Base-by-base conservation (phyloP, 2,797 vertebrate species). In the Sebastes itinus region DNA sequence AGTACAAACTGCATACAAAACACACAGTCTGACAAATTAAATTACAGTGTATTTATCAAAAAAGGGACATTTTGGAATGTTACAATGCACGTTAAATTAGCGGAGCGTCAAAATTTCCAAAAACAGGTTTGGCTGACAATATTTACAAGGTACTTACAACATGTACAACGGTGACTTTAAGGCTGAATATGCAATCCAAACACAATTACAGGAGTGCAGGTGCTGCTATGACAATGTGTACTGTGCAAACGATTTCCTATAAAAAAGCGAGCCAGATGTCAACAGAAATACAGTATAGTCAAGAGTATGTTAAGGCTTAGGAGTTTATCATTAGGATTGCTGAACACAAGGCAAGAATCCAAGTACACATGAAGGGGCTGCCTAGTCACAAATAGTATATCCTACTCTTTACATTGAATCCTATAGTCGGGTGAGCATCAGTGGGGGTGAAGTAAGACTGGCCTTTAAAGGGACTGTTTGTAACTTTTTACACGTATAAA, bases 51-150 rank as follows among this genome's bases (percentile, higher is more conserved):
- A 87, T 92, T 94, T 93, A 91, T 88, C 78, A 89, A 93, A 92
- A 93, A 91, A 80, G 73, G 22, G 25, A 85, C 52, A 82, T 83
- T 86, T 83, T 87, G 91, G 93, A 94, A 93, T 95, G 93, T 95
- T 92, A 93, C 92, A 94, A 92, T 88, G 88, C 84, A 92, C 77
- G 77, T 92, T 93, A 92, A 94, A 92, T 93, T 92, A 92, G 82
- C 74, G 80, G 75, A 85, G 89, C 82, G n/a, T 90, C 82, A 88
- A 79, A 87, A 46, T 46, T 80, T 66, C 80, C 61, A 58, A 80
- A 88, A 90, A 90, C 60, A 75, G 56, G 7, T 85, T 85, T 35
- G 78, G 65, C 69, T 58, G 80, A 90, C 73, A 27, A 49, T 93
- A 94, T 92, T 89, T 92, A 94, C 92, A 94, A 78, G 16, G 6